Evolutionary conservation across 2,113 vertebrate genomes (phyloP).

Genomic region (Picathartes gymnocephalus): DNA sequence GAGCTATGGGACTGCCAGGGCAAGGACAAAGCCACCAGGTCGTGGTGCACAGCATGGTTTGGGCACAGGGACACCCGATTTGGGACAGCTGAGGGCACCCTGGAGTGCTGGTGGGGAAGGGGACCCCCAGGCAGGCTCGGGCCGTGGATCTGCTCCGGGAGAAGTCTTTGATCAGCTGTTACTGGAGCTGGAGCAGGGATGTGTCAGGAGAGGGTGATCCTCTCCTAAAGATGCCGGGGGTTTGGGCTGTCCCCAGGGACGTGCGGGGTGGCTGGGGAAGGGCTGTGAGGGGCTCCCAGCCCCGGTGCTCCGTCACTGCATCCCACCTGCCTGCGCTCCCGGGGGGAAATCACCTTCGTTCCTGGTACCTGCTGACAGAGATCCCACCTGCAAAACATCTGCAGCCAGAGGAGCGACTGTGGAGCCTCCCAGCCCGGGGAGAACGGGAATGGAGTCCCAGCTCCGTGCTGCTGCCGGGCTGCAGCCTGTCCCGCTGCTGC

Average conservation of each 20-base stretch:
- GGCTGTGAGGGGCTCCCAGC: neutral
- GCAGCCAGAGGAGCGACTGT: neutral
- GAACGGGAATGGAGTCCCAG: neutral
- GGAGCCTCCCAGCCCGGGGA: neutral
- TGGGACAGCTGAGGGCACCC: neutral
- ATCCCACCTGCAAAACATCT: neutral
- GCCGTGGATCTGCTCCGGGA: rapidly evolving
- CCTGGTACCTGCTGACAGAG: neutral
- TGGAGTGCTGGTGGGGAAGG: neutral
- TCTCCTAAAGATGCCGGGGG: neutral
- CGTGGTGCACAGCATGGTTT: rapidly evolving
- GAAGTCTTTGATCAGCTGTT: rapidly evolving
- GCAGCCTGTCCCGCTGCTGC: rapidly evolving
- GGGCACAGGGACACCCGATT: rapidly evolving
- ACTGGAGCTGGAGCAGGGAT: neutral
- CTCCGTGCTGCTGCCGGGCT: rapidly evolving
- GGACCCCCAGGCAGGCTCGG: neutral
- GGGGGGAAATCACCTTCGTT: neutral
- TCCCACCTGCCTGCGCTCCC: rapidly evolving
- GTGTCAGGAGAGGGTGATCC: neutral
- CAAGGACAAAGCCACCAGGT: neutral
- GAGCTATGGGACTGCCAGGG: neutral
- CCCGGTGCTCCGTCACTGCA: rapidly evolving
- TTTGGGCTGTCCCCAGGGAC: rapidly evolving
- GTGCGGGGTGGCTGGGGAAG: rapidly evolving